phyloP scores from a whole-genome alignment of 2,888 invertebrate genomes.

The Rotaria sp. region DNA sequence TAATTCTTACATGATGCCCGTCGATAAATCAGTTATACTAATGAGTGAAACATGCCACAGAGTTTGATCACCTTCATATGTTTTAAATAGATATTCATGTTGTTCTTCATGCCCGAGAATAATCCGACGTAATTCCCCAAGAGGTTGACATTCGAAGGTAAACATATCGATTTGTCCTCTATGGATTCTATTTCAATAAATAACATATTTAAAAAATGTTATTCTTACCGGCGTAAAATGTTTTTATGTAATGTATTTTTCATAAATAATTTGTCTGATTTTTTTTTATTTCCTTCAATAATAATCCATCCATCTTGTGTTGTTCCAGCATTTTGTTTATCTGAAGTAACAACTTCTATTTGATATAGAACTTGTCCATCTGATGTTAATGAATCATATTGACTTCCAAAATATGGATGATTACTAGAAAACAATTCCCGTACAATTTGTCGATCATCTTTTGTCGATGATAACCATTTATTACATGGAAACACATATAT shows the following conservation, averaged over 20 bases:
- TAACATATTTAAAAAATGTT: neutral
- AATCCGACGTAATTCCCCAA: slow-evolving; percentile 52
- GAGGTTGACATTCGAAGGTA: slow-evolving; percentile 48
- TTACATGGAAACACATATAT: slow-evolving; percentile 50
- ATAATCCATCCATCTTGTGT: slow-evolving; percentile 49
- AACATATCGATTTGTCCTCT: slow-evolving; percentile 48
- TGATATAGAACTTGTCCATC: slow-evolving; percentile 45
- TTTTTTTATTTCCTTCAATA: slow-evolving; percentile 47
- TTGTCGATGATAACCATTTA: slow-evolving; percentile 47
- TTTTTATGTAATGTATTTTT: slow-evolving; percentile 50
- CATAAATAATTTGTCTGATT: slow-evolving; percentile 48
- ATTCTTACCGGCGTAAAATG: slow-evolving; percentile 48
- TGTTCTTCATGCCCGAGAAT: slow-evolving; percentile 49
- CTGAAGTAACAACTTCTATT: slow-evolving; percentile 51
- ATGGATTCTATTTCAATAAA: slow-evolving; percentile 7
- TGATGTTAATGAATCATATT: neutral
- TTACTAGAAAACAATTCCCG: neutral
- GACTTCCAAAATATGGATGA: neutral
- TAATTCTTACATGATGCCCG: slow-evolving; percentile 48
- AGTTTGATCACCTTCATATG: slow-evolving; percentile 45
- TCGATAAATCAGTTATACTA: slow-evolving; percentile 48
- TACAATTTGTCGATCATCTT: neutral
- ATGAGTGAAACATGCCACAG: slow-evolving; percentile 53
- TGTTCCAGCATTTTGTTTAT: slow-evolving; percentile 51
- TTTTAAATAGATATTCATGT: slow-evolving; percentile 37